phyloP scores from a whole-genome alignment of 2,888 invertebrate species.

The Zele albiditarsus region DNA sequence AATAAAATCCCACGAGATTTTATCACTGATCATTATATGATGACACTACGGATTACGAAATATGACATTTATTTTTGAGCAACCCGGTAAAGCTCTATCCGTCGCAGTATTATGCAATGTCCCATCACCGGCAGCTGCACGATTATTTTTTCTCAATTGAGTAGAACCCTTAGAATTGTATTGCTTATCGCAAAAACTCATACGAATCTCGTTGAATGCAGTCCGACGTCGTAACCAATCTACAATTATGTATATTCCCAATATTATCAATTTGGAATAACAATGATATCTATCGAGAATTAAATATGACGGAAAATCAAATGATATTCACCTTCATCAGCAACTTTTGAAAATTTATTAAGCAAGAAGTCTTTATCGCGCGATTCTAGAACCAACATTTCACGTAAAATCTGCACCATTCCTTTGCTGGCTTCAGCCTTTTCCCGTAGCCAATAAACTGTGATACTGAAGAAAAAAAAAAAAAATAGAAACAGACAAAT shows the following conservation, averaged over 20 bases:
- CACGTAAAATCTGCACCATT: constrained; percentile 78
- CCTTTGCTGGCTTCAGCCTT: constrained; percentile 77
- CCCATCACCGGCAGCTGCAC: not conserved
- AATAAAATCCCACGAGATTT: not conserved
- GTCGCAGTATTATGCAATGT: not conserved
- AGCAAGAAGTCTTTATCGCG: constrained; percentile 83
- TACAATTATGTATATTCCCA: constrained; percentile 32
- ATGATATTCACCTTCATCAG: constrained; percentile 75
- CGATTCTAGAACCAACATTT: constrained; percentile 80
- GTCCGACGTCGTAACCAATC: constrained; percentile 50
- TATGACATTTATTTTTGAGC: constrained; percentile 25
- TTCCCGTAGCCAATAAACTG: constrained; percentile 79
- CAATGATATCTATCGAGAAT: not conserved
- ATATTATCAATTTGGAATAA: constrained; percentile 10
- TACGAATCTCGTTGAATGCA: constrained; percentile 35
- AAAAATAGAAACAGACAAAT: too few species aligned
- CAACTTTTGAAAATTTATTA: constrained; percentile 77
- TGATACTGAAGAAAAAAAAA: constrained; percentile 72
- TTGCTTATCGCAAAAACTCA: not conserved
- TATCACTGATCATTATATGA: not conserved
- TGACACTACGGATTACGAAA: not conserved
- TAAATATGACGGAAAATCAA: constrained; percentile 38
- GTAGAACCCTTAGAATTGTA: not conserved
- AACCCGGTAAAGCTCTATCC: not conserved
- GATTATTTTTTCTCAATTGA: not conserved